phyloP scores from a whole-genome alignment of 1,140 invertebrate genomes.

The Pentalonia nigronervosa region DNA sequence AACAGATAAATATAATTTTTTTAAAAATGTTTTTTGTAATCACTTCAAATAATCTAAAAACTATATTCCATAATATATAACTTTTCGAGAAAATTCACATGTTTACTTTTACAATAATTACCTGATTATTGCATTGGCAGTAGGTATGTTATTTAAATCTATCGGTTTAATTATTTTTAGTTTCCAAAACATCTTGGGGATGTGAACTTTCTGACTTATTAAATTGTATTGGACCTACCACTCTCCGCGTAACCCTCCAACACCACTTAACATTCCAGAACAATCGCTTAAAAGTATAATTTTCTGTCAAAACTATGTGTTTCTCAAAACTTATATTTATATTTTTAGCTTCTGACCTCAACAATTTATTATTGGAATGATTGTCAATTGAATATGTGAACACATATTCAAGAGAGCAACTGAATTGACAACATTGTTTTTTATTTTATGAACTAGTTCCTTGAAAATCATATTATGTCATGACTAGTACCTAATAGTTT shows the following conservation, averaged over 20 bases:
- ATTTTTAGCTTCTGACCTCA: not conserved
- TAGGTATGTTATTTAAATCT: not conserved
- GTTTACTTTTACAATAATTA: not conserved
- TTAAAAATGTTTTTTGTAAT: too few species aligned
- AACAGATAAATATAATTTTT: too few species aligned
- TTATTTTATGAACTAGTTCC: not conserved
- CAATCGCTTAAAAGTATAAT: not conserved
- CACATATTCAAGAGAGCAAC: not conserved
- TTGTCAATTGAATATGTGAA: not conserved
- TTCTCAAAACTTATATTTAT: not conserved
- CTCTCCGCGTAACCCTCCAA: too few species aligned
- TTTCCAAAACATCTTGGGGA: not conserved
- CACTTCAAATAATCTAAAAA: too few species aligned
- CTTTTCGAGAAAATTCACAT: too few species aligned
- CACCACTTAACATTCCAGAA: not conserved
- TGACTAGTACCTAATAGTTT: not conserved
- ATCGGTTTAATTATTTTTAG: not conserved
- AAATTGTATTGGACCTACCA: not conserved
- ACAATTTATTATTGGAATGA: not conserved
- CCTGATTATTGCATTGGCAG: not conserved
- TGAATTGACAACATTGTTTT: not conserved
- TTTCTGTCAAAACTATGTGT: not conserved
- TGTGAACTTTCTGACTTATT: not conserved
- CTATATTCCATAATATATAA: too few species aligned
- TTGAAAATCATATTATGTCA: not conserved